Percentiles rank a stretch among this genome's conserved stretches.
Evolutionary conservation across 2,797 vertebrate genomes (phyloP).

Genomic region (Pantherophis vulpinus): DNA sequence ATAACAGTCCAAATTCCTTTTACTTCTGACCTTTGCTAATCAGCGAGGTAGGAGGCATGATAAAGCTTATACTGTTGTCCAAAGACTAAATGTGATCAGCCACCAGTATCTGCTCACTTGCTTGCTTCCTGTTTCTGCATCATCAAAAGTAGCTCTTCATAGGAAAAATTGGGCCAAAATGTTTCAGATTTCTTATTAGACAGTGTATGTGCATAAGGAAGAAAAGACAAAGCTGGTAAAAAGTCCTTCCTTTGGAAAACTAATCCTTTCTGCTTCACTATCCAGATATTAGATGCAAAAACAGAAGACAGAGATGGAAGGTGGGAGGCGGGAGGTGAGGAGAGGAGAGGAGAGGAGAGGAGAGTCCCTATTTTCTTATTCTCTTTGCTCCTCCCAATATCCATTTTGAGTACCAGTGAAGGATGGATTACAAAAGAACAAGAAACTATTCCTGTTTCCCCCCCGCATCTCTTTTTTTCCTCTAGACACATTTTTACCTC

Average conservation of each 20-base stretch:
- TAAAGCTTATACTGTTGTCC: background rate
- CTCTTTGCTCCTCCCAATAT: background rate
- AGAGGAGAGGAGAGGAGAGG: too few relatives aligned
- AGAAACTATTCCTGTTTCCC: background rate
- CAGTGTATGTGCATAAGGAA: background rate
- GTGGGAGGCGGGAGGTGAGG: too few relatives aligned
- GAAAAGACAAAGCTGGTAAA: background rate
- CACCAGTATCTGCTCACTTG: background rate
- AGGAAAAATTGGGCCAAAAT: background rate
- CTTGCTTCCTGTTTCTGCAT: background rate
- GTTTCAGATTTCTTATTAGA: background rate
- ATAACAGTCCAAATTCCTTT: background rate
- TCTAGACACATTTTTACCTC: background rate
- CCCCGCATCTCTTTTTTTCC: background rate
- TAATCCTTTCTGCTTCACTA: background rate
- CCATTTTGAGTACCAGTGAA: background rate
- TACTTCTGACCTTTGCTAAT: background rate
- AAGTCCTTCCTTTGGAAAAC: background rate
- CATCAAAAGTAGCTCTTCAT: background rate
- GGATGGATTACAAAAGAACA: background rate
- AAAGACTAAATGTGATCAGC: background rate
- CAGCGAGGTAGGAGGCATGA: background rate
- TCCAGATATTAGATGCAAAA: background rate
- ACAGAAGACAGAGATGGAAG: background rate
- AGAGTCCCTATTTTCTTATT: background rate